Conservation (phyloP, 1,140 invertebrate species). For the Anastrepha obliqua region DNA sequence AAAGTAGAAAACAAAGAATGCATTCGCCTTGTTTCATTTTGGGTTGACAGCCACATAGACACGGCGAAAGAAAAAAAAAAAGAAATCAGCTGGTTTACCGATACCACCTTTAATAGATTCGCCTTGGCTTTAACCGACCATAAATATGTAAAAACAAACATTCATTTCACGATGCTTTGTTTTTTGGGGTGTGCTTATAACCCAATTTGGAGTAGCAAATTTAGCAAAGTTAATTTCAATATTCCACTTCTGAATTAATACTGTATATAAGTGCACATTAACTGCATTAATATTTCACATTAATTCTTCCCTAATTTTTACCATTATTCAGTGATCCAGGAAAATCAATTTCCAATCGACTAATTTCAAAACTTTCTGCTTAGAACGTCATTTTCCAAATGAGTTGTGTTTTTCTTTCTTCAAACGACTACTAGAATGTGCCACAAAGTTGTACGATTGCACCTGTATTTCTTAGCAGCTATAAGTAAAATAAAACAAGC, state of each 20-base stretch:
- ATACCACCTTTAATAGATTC: no score
- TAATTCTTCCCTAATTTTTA: neutral
- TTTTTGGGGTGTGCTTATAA: no score
- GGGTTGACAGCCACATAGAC: no score
- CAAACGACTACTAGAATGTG: neutral
- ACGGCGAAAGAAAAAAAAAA: no score
- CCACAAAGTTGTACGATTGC: slow-evolving; percentile 1
- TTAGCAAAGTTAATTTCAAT: neutral
- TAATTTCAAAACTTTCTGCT: neutral
- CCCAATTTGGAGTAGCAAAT: neutral
- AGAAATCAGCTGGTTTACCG: no score
- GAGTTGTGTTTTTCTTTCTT: neutral
- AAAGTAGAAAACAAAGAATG: no score
- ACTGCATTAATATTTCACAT: neutral
- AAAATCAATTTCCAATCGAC: neutral
- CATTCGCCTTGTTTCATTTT: no score
- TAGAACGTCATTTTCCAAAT: slow-evolving; percentile 22
- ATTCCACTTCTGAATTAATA: slow-evolving; percentile 1
- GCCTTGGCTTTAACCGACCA: no score
- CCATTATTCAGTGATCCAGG: no score
- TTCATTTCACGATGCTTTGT: neutral
- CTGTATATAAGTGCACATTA: neutral
- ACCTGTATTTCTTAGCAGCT: slow-evolving; percentile 3
- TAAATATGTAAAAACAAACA: neutral
- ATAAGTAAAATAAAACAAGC: neutral